Base-by-base conservation (phyloP, 2,113 vertebrate species). In the Crotophaga sulcirostris region DNA sequence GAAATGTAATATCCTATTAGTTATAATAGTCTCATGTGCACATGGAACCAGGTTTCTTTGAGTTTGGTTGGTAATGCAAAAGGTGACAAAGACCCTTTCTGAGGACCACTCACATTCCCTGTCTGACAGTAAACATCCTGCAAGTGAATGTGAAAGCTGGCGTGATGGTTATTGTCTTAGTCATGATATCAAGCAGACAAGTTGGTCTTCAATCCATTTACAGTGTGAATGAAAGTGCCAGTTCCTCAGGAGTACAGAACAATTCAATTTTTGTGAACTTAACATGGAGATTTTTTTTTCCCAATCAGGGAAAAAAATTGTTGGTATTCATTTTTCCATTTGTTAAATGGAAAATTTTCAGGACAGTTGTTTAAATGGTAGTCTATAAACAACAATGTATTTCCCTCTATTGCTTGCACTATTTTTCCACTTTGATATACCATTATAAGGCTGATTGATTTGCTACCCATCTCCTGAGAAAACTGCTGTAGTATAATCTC, bases 101-200 rank as follows among this genome's bases (percentile, higher is more conserved):
- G n/a, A 33, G 4, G 23, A 10, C 6, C 11, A 34, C 12, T 68
- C 8, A 16, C 1, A 0, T 40, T 70, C 36, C 24, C 11, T 34
- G 20, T 16, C 16, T 60, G 58, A 16, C 16, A n/a, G 8, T 34
- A 76, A 87, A 11, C 1, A 56, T 25, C 31, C 24, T 40, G 14
- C 20, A 28, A 16, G 12, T 7, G 12, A 69, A 58, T 14, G 7
- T 29, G 33, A 59, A 72, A 56, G 4, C 7, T 45, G 24, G 2
- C 31, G 16, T 34, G 23, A 74, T 67, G 24, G 20, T 44, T 24
- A 24, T 6, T 33, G 34, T 33, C 23, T 54, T 36, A 60, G 36
- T 75, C 21, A 10, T 28, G 40, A 16, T 7, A 68, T 20, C 13
- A 73, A 54, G 11, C 4, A 31, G 33, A 44, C 3, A 49, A 52